These are phyloP conservation scores for Ectemnius cavifrons DNA, from an alignment of 2,888 invertebrate species.

Conservation along the genomic window DNA sequence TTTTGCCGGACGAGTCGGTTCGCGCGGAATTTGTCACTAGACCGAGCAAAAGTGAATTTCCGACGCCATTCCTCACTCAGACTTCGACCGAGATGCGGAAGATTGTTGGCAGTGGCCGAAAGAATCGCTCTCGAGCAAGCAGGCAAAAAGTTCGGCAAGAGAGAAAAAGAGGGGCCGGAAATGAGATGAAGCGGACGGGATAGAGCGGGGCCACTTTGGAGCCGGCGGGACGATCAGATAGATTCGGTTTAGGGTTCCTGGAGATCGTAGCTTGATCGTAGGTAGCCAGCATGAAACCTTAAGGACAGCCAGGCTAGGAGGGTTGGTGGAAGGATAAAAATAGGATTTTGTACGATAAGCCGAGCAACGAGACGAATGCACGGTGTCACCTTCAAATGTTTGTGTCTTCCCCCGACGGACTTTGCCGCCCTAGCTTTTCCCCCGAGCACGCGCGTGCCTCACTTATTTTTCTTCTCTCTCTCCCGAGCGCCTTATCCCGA, in stretches of 20 bases:
- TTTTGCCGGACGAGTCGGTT: neutral
- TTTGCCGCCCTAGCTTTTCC: neutral
- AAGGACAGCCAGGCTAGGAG: constrained; percentile 12
- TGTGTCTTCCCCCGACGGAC: constrained; percentile 2
- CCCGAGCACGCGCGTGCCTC: constrained; percentile 17
- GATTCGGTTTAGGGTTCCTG: constrained; percentile 42
- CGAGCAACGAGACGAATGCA: constrained; percentile 51
- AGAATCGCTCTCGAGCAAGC: constrained; percentile 2
- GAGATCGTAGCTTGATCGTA: constrained; percentile 25
- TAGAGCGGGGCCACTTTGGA: constrained; percentile 48
- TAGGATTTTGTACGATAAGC: constrained; percentile 60
- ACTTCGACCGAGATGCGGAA: neutral
- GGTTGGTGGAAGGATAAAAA: constrained; percentile 55
- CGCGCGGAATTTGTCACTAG: no score
- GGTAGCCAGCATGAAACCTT: constrained; percentile 11
- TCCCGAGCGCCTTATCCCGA: constrained; percentile 41
- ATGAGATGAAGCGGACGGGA: constrained; percentile 44
- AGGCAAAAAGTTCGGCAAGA: constrained; percentile 12
- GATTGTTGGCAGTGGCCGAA: constrained; percentile 1
- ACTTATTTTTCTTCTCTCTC: constrained; percentile 2
- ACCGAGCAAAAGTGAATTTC: constrained; percentile 16
- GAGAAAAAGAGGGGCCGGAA: constrained; percentile 40
- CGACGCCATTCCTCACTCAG: constrained; percentile 15
- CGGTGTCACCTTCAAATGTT: constrained; percentile 43
- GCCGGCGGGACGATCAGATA: constrained; percentile 53